A percentile compares a stretch with the other conserved stretches of the same genome.
Evolutionary conservation across 2,797 vertebrate genomes (phyloP).

Genomic region (Lophius americanus): DNA sequence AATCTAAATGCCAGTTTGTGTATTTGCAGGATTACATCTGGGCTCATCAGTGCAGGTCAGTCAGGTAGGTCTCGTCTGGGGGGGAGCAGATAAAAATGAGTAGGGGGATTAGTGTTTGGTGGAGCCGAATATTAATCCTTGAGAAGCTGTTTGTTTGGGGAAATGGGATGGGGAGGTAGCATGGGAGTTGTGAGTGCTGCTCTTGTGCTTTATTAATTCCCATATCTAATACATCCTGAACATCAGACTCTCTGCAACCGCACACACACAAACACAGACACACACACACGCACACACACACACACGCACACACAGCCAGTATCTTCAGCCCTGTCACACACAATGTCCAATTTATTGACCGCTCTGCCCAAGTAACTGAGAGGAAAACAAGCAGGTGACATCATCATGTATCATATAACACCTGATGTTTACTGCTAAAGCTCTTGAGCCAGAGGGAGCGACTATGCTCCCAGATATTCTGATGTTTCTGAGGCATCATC

Average conservation of each 20-base stretch:
- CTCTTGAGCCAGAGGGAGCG: no score
- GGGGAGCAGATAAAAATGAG: slow-evolving; percentile 64
- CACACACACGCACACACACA: not conserved
- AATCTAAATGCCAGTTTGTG: slow-evolving; percentile 10
- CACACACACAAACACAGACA: not conserved
- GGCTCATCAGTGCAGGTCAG: slow-evolving; percentile 20
- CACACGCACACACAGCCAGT: slow-evolving; percentile 13
- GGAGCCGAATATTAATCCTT: not conserved
- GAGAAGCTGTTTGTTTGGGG: not conserved
- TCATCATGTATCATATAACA: slow-evolving; percentile 39
- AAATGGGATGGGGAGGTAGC: slow-evolving; percentile 13
- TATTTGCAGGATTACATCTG: slow-evolving; percentile 15
- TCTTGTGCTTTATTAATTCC: slow-evolving; percentile 42
- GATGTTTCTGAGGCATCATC: no score
- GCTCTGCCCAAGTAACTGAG: slow-evolving; percentile 39
- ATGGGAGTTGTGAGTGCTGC: slow-evolving; percentile 23
- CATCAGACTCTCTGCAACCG: slow-evolving; percentile 28
- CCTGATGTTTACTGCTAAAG: slow-evolving; percentile 2
- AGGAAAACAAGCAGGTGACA: slow-evolving; percentile 52
- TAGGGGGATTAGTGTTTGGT: slow-evolving; percentile 32
- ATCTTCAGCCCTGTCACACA: slow-evolving; percentile 1
- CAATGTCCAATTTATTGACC: slow-evolving; percentile 40
- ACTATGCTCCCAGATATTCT: no score
- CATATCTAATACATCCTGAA: slow-evolving; percentile 40
- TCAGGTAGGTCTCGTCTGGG: slow-evolving; percentile 64